phyloP scores from a whole-genome alignment of 2,797 vertebrate genomes.

The Etheostoma nigrum region DNA sequence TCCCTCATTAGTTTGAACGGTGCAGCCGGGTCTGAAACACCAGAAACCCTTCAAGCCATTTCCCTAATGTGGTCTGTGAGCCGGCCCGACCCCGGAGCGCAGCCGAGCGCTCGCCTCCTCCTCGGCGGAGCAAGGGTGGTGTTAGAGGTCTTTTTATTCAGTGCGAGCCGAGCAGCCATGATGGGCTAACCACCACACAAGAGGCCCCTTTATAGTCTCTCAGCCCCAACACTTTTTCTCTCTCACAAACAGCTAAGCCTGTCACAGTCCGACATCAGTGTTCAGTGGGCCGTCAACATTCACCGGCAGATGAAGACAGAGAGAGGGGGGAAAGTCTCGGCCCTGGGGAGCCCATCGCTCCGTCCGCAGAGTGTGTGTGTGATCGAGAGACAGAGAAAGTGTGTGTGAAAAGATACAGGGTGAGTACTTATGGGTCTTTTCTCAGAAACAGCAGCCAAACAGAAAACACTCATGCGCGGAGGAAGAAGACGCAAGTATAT shows the following conservation, averaged over 20 bases:
- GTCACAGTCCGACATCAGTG: slow-evolving; percentile 90
- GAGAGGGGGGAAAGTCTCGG: slow-evolving; percentile 82
- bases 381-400: slow-evolving; percentile 52
- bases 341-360: slow-evolving; percentile 88
- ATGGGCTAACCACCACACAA: slow-evolving; percentile 78
- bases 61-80: slow-evolving; percentile 71
- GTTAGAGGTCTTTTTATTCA: slow-evolving; percentile 55
- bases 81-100: slow-evolving; percentile 55
- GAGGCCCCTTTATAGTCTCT: slow-evolving; percentile 79
- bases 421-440: slow-evolving; percentile 92
- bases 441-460: slow-evolving; percentile 91
- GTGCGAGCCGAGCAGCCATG: slow-evolving; percentile 69
- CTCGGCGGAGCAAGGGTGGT: slow-evolving; percentile 47
- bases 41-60: slow-evolving; percentile 62
- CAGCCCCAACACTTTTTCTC: slow-evolving; percentile 73
- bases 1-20: slow-evolving; percentile 79
- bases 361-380: slow-evolving; percentile 50
- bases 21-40: slow-evolving; percentile 60
- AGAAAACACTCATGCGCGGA: slow-evolving; percentile 90
- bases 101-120: slow-evolving; percentile 54
- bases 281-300: slow-evolving; percentile 95
- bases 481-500: slow-evolving; percentile 75
- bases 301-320: slow-evolving; percentile 93
- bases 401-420: slow-evolving; percentile 83
- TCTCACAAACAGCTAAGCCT: slow-evolving; percentile 86